These are phyloP conservation scores for Elysia crispata DNA, from an alignment of 2,888 invertebrate species.

Conservation along the genomic window DNA sequence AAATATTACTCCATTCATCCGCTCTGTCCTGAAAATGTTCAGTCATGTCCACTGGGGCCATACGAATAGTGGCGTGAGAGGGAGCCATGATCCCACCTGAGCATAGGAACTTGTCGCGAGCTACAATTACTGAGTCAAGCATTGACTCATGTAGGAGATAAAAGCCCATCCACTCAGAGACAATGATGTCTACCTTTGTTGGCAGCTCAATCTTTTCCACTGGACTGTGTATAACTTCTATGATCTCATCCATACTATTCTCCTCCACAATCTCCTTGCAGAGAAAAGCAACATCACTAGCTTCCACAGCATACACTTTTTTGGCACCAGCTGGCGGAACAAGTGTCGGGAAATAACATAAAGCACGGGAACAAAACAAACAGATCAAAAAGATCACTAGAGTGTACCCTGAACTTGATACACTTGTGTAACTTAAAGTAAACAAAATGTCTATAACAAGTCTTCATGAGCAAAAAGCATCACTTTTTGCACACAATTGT, in stretches of 20 bases:
- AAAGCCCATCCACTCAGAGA: conserved; percentile 78
- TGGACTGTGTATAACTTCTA: conserved; percentile 68
- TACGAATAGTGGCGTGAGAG: conserved; percentile 67
- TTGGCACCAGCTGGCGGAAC: conserved; percentile 70
- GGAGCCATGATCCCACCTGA: conserved; percentile 72
- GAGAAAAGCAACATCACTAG: conserved; percentile 66
- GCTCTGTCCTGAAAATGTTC: conserved; percentile 66
- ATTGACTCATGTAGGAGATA: conserved; percentile 77
- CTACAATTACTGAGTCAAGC: conserved; percentile 74
- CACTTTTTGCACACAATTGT: too few relatives aligned
- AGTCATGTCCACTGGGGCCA: conserved; percentile 73
- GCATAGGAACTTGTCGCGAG: conserved; percentile 72
- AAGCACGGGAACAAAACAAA: too few relatives aligned
- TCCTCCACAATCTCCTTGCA: conserved; percentile 68
- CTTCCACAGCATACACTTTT: conserved; percentile 75
- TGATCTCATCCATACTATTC: conserved; percentile 66
- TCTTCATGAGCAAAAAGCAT: too few relatives aligned
- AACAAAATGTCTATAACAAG: too few relatives aligned
- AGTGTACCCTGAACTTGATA: too few relatives aligned
- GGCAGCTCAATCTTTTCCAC: conserved; percentile 71
- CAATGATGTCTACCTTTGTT: conserved; percentile 71
- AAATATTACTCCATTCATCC: conserved; percentile 73
- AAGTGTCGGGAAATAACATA: too few relatives aligned
- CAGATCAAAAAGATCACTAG: too few relatives aligned
- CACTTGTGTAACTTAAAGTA: too few relatives aligned